Evolutionary conservation across 2,888 invertebrate species (phyloP), one percentile per base, ranked within the genome.

Genomic region (Ormyrus labotus): DNA sequence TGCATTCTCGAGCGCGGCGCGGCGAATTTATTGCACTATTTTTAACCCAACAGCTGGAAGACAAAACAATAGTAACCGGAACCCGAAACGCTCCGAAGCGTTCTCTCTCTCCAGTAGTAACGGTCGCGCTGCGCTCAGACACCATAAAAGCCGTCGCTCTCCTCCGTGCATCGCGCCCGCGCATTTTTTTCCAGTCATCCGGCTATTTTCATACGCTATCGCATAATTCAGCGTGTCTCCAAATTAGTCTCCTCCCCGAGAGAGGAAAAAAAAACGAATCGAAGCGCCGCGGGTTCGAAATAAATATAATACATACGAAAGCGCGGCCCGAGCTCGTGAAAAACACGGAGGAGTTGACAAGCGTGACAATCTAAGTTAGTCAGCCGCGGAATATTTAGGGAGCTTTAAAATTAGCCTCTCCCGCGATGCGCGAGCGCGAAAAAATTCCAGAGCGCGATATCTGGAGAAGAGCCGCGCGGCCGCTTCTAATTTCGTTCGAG

Each of bases 371-470:
- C 3, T 71, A n/a, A 65, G 60, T 84, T 83, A 83, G 83, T 82
- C 84, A 84, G 74, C 55, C 34, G 64, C 50, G 74, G 77, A 79
- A 83, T 84, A 84, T 84, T 83, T 85, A 83, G 34, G 34, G 83
- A 83, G 78, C 34, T 71, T 78, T 82, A 77, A 81, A 83, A 84
- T 83, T 83, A 81, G 61, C 67, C 34, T 50, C 13, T 70, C 11
- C 50, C 13, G 70, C 55, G 51, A 78, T 13, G 8, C 13, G 48
- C 34, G 48, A 19, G 11, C n/a, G 58, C 55, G 51, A 78, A 48
- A 34, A 68, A 64, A 78, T 71, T 72, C 61, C 72, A 78, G 60
- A 8, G 48, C n/a, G 50, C n/a, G 50, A 34, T 34, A 34, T 34
- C 34, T 34, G 34, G 34, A 34, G 34, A 34, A 34, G 34, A 34